phyloP scores from a whole-genome alignment of 2,888 invertebrate genomes.

The Melanophora roralis region DNA sequence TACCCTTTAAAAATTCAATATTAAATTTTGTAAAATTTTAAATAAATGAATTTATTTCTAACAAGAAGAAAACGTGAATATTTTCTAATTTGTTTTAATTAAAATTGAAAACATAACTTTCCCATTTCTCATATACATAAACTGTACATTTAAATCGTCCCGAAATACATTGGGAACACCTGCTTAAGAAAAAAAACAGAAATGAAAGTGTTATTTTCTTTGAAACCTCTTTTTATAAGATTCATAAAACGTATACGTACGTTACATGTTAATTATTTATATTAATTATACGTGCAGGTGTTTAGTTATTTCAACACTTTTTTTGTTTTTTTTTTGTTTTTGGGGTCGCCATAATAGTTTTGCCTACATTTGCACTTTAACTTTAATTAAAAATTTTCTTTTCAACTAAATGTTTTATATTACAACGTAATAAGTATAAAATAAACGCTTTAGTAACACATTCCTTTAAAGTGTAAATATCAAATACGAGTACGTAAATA shows the following conservation, averaged over 20 bases:
- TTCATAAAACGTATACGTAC: not conserved
- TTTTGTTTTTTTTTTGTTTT: not conserved
- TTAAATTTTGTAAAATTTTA: no score
- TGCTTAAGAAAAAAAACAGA: no score
- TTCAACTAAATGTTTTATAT: not conserved
- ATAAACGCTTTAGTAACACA: not conserved
- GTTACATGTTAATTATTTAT: not conserved
- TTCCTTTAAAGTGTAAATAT: conserved; percentile 26
- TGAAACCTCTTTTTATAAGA: not conserved
- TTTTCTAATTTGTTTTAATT: no score
- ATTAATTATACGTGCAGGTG: not conserved
- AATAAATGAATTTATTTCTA: no score
- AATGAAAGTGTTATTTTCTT: no score
- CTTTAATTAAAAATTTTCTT: conserved; percentile 15
- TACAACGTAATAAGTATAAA: not conserved
- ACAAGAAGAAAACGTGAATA: no score
- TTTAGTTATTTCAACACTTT: not conserved
- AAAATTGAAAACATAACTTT: no score
- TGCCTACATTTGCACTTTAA: not conserved
- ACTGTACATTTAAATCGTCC: no score
- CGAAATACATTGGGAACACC: no score
- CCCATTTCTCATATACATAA: no score
- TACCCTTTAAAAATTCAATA: no score
- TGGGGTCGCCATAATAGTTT: no score
- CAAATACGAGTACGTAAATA: conserved; percentile 14